Conservation (phyloP, 2,113 vertebrate species). For the Rhadina sibilatrix region DNA sequence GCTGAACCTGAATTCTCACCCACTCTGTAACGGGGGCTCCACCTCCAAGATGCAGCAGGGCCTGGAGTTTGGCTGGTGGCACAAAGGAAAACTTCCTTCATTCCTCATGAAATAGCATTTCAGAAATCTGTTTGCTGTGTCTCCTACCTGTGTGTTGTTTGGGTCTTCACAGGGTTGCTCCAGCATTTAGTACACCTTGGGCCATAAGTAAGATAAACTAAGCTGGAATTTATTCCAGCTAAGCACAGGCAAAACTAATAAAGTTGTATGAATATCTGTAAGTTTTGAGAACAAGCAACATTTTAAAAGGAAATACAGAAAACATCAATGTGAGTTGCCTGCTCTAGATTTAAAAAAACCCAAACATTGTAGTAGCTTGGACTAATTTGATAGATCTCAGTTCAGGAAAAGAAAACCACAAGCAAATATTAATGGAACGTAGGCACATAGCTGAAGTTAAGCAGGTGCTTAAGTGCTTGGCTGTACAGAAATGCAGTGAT, state of each 20-base stretch:
- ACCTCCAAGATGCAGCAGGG: not conserved
- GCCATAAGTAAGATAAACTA: not conserved
- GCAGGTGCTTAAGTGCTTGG: conserved; percentile 35
- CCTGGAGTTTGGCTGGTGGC: not conserved
- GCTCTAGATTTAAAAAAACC: not conserved
- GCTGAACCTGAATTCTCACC: not conserved
- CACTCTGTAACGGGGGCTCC: not conserved
- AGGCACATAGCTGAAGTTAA: not conserved
- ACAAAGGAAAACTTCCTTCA: not conserved
- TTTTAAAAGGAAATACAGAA: not conserved
- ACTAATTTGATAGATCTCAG: not conserved
- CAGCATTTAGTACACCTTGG: not conserved
- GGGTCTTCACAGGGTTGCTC: not conserved
- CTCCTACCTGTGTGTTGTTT: not conserved
- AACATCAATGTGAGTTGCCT: not conserved
- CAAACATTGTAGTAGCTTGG: not conserved
- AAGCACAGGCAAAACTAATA: not conserved
- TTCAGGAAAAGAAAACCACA: not conserved
- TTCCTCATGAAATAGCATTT: not conserved
- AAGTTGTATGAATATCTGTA: not conserved
- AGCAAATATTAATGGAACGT: not conserved
- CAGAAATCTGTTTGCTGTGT: not conserved
- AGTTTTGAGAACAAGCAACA: not conserved
- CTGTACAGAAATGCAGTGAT: conserved; percentile 18
- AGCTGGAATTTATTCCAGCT: not conserved